Conservation (phyloP, 64 coral and sea anemone genomes). For the Acropora yongei region DNA sequence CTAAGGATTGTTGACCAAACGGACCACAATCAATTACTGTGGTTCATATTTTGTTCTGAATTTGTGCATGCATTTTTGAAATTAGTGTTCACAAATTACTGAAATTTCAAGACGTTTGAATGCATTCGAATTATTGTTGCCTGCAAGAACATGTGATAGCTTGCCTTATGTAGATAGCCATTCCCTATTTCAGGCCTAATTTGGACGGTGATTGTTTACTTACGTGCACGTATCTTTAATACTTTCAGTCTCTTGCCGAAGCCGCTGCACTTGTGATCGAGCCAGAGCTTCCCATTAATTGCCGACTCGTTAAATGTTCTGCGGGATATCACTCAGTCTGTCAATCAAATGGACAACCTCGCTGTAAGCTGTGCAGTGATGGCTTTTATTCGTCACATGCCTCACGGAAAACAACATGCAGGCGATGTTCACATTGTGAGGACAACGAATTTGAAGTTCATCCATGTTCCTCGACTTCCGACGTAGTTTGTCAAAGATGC, state of each 20-base stretch:
- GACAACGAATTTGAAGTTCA: not conserved
- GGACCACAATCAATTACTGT: no score
- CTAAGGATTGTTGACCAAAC: no score
- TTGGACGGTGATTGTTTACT: no score
- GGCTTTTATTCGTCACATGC: not conserved
- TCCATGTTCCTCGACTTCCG: not conserved
- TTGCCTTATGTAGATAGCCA: no score
- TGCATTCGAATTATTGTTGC: no score
- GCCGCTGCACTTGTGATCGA: no score
- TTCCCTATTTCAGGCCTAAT: no score
- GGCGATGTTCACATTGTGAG: not conserved
- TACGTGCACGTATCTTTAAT: not conserved
- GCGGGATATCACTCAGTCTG: not conserved
- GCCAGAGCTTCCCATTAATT: not conserved
- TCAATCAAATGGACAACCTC: not conserved
- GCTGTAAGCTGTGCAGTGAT: not conserved
- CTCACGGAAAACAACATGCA: not conserved
- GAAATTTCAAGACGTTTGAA: no score
- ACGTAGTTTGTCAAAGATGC: slow-evolving; percentile 18
- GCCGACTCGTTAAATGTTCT: not conserved
- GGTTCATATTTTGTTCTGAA: no score
- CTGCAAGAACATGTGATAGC: no score
- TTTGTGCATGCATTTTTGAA: no score
- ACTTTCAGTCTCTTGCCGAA: not conserved
- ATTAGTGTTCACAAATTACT: no score